Base-by-base conservation (phyloP, 2,797 vertebrate genomes). In the Corythornis leucogaster region DNA sequence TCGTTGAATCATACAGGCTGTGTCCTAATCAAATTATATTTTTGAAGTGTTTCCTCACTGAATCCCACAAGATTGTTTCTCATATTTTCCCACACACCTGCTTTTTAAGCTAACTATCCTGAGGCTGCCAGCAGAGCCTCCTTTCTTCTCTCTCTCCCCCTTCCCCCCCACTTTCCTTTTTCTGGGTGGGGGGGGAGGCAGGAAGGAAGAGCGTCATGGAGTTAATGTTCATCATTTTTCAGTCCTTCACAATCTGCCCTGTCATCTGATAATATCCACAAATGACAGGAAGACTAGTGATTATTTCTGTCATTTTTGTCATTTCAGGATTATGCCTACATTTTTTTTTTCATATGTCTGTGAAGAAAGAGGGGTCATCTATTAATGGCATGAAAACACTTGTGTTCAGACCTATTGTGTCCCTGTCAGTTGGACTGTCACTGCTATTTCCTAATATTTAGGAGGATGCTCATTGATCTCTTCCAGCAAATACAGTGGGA, bases 21-120 rank as follows among this genome's bases (percentile, higher is more conserved):
- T 96, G 95, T 97, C 97, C 97, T 97, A 97, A 97, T 97, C 97
- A 96, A 97, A 97, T 94, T 97, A 93, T 97, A 97, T 97, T 97
- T 97, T 95, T 97, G 95, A 97, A 97, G 97, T 97, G 97, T 97
- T 97, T 97, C 97, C 97, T 97, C 95, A 85, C 96, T 91, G 94
- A 96, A 97, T 92, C 96, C 95, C 96, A 97, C 96, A 94, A 96
- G 93, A 94, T 94, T 95, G 94, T 97, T 95, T 97, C 92, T 90
- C 89, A 92, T 88, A 74, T 92, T 74, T 92, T 80, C 90, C 94
- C 82, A 92, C 93, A 96, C 91, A 95, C 93, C 95, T 96, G 95
- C 92, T 97, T 95, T 78, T 55, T 93, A 94, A 84, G 70, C 92
- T 81, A 92, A 90, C 85, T 92, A 89, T 90, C 81, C 87, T 80